phyloP scores from a whole-genome alignment of 2,888 invertebrate species.

The Nasonovia ribisnigri region DNA sequence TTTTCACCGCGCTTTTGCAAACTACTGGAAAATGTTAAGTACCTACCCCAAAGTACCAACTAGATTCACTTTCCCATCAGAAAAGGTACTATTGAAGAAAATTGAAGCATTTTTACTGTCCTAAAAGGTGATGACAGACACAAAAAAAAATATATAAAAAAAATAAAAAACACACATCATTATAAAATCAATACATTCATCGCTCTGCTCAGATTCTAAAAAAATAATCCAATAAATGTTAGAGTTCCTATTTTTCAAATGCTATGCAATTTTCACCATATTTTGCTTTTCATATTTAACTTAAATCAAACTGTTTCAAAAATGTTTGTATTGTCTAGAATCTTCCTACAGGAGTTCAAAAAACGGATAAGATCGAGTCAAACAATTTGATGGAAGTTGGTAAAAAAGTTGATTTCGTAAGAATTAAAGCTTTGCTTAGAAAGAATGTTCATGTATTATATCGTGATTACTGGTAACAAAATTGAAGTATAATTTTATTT shows the following conservation, averaged over 20 bases:
- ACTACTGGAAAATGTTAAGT: no score
- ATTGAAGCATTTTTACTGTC: no score
- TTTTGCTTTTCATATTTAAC: neutral
- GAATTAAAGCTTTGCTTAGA: slow-evolving; percentile 33
- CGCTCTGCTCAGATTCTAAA: no score
- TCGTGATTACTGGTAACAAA: slow-evolving; percentile 37
- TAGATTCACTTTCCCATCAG: no score
- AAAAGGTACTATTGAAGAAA: no score
- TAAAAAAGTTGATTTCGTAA: neutral
- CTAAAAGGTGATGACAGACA: no score
- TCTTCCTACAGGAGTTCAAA: neutral
- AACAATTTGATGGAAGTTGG: neutral
- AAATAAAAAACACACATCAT: no score
- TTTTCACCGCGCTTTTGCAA: no score
- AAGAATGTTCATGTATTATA: neutral
- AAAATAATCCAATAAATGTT: neutral
- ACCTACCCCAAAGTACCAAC: no score
- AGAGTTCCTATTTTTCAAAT: neutral
- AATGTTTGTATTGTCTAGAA: neutral
- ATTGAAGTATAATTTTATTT: neutral
- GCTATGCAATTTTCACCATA: neutral
- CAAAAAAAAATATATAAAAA: no score
- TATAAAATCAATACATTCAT: no score
- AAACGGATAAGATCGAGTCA: neutral
- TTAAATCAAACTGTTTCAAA: neutral